Conservation (phyloP, 2,888 invertebrate species). For the Iselma pallidipennis region DNA sequence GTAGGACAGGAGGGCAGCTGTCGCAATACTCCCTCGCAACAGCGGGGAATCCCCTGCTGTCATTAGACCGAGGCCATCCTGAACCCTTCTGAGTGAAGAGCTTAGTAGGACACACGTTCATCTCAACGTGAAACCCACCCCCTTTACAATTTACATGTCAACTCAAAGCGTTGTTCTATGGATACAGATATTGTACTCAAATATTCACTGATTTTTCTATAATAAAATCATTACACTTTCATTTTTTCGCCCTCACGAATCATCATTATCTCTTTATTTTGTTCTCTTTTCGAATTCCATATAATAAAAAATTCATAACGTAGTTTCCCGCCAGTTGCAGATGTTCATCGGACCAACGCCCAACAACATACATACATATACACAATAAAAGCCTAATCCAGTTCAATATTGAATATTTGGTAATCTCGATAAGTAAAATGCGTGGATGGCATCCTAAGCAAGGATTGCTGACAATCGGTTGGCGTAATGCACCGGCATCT, state of each 20-base stretch:
- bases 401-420: conserved; percentile 44
- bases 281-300: conserved; percentile 6
- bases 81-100: conserved; percentile 28
- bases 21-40: conserved; percentile 27
- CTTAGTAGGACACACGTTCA: conserved; percentile 32
- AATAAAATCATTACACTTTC: not conserved
- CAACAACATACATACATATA: conserved; percentile 22
- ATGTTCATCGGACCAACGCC: not conserved
- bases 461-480: conserved; percentile 34
- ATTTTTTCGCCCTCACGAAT: not conserved
- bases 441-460: conserved; percentile 40
- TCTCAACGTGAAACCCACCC: conserved; percentile 26
- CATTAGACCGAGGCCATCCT: conserved; percentile 29
- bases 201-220: not conserved
- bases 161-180: conserved; percentile 2
- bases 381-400: conserved; percentile 46
- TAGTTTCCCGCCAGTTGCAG: not conserved
- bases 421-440: conserved; percentile 42
- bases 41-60: conserved; percentile 33
- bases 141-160: conserved; percentile 26
- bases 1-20: conserved; percentile 35
- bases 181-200: no score
- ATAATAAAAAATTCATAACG: conserved; percentile 16
- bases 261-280: conserved; percentile 10
- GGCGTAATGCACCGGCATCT: conserved; percentile 34